A percentile compares a stretch with the other conserved stretches of the same genome.
phyloP scores from a whole-genome alignment of 2,888 invertebrate genomes.

The Pocota personata region DNA sequence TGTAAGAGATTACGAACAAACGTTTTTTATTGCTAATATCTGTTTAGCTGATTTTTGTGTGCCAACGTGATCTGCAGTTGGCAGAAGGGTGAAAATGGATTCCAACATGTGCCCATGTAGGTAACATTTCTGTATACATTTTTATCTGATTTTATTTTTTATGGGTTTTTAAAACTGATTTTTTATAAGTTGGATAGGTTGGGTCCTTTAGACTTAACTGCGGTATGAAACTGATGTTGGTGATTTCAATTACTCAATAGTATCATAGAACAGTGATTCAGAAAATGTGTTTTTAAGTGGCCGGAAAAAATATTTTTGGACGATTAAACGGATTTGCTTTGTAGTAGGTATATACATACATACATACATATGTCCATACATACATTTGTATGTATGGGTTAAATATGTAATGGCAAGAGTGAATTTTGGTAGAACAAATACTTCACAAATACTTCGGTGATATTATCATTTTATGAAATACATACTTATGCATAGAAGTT shows the following conservation, averaged over 20 bases:
- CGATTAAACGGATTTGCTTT: no score
- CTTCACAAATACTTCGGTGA: no score
- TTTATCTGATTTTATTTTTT: slow-evolving; percentile 23
- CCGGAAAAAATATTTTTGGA: no score
- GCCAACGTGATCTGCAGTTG: slow-evolving; percentile 2
- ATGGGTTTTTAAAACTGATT: background rate
- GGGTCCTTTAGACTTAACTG: background rate
- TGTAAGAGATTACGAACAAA: background rate
- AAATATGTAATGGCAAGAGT: no score
- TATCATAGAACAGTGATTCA: background rate
- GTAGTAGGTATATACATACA: no score
- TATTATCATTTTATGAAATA: no score
- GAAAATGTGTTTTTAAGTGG: no score
- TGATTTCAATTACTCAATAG: background rate
- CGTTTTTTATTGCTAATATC: slow-evolving; percentile 10
- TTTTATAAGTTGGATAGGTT: background rate
- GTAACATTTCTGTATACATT: slow-evolving; percentile 10
- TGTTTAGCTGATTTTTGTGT: slow-evolving; percentile 6
- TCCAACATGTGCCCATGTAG: slow-evolving; percentile 33
- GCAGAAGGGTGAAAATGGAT: slow-evolving; percentile 42
- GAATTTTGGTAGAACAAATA: no score
- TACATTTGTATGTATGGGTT: no score
- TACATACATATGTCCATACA: no score
- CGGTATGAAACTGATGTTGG: background rate
- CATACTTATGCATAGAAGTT: no score